These are phyloP conservation scores for Plebejus melissa DNA, from an alignment of 2,888 invertebrate genomes.

Conservation along the genomic window DNA sequence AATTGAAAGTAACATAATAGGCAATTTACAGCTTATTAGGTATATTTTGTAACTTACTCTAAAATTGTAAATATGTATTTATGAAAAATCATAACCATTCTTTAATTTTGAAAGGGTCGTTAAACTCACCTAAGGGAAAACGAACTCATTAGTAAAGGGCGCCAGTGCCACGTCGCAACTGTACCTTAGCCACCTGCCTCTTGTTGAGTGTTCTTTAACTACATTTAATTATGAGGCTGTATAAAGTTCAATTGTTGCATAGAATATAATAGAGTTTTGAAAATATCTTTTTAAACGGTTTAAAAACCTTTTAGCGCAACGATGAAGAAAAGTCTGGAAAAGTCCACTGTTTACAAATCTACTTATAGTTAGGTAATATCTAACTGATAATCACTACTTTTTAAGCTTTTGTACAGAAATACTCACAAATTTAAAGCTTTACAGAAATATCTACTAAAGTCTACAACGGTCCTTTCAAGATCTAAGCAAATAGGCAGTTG, in stretches of 20 bases:
- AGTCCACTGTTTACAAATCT: too few relatives aligned
- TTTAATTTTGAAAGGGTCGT: background rate
- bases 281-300: too few relatives aligned
- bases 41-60: background rate
- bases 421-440: background rate
- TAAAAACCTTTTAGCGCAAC: too few relatives aligned
- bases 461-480: too few relatives aligned
- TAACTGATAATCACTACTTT: too few relatives aligned
- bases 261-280: too few relatives aligned
- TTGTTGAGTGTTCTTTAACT: background rate
- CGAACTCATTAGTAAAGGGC: conserved; percentile 12
- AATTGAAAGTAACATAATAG: too few relatives aligned
- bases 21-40: too few relatives aligned
- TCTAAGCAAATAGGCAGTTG: too few relatives aligned
- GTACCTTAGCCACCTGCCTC: background rate
- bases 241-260: background rate
- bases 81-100: background rate
- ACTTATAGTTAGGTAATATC: too few relatives aligned
- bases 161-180: background rate
- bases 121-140: background rate
- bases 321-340: too few relatives aligned
- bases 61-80: background rate
- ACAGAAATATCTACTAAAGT: background rate
- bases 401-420: too few relatives aligned
- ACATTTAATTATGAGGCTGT: background rate